Evolutionary conservation across 2,888 invertebrate genomes (phyloP).

Genomic region (Drosophila anomelani): DNA sequence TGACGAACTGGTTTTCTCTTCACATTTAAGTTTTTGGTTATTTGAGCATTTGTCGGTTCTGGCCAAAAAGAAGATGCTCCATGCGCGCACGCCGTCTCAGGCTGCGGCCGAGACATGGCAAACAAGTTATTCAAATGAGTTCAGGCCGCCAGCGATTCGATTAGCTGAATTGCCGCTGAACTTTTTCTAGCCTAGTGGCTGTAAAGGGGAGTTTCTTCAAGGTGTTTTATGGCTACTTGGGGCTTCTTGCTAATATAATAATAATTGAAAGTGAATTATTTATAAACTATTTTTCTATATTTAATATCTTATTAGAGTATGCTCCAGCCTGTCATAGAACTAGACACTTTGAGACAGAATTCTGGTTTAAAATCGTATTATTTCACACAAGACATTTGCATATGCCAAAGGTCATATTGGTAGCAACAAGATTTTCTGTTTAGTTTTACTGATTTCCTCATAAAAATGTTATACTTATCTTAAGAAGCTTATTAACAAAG

Average conservation of each 20-base stretch:
- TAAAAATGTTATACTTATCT: not conserved
- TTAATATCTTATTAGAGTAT: not conserved
- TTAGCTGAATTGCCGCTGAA: constrained; percentile 58
- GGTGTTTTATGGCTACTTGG: constrained; percentile 1
- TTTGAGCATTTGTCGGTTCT: constrained; percentile 47
- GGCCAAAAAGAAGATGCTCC: constrained; percentile 65
- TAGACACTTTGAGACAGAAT: no score
- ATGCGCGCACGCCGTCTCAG: constrained; percentile 5
- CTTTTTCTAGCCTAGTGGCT: constrained; percentile 52
- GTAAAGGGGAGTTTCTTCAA: not conserved
- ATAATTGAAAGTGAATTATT: not conserved
- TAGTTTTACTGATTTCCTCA: not conserved
- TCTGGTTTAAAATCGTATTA: constrained; percentile 11
- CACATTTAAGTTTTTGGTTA: constrained; percentile 26
- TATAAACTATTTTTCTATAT: no score
- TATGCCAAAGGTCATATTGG: constrained; percentile 11
- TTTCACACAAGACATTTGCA: constrained; percentile 3
- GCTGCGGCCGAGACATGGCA: constrained; percentile 34
- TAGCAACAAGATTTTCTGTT: not conserved
- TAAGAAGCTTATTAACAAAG: not conserved
- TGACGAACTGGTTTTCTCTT: constrained; percentile 76
- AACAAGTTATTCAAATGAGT: constrained; percentile 79
- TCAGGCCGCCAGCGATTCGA: constrained; percentile 60
- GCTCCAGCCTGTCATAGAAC: no score
- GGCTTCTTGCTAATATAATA: not conserved